These are phyloP conservation scores for Hirudinaria manillensis DNA, from an alignment of 2,888 invertebrate genomes.

Conservation along the genomic window DNA sequence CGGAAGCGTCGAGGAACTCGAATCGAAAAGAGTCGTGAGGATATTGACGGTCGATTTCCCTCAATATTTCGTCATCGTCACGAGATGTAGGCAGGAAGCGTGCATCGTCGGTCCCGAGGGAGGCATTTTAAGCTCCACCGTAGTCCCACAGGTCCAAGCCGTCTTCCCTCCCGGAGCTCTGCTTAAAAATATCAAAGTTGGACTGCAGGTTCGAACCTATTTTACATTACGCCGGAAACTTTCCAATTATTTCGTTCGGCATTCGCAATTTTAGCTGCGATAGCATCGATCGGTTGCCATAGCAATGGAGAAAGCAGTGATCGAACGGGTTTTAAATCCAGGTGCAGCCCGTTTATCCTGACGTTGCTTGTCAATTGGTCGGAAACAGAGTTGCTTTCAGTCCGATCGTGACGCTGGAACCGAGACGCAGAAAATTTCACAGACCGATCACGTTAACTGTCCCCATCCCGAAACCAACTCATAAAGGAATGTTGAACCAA, in stretches of 20 bases:
- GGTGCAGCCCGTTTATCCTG: conserved; percentile 97
- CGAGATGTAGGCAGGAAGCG: conserved; percentile 73
- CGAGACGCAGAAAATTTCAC: conserved; percentile 96
- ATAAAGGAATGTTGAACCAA: conserved; percentile 89
- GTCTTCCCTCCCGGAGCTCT: conserved; percentile 97
- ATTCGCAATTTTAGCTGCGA: background rate
- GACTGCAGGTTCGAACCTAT: conserved; percentile 81
- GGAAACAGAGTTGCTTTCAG: conserved; percentile 99
- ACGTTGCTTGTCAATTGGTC: conserved; percentile 87
- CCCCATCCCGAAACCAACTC: conserved; percentile 75
- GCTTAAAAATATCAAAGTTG: conserved; percentile 99
- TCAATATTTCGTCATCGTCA: conserved; percentile 95
- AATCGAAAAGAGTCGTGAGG: conserved; percentile 81
- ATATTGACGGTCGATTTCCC: conserved; percentile 98
- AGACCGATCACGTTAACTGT: conserved; percentile 98
- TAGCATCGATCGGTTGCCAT: too few species aligned
- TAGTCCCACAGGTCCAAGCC: conserved; percentile 97
- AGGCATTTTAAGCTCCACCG: conserved; percentile 95
- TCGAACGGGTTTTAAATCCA: conserved; percentile 55
- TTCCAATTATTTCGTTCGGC: background rate
- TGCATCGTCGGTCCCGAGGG: conserved; percentile 98
- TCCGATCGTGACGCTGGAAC: conserved; percentile 98
- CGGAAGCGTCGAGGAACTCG: conserved; percentile 66
- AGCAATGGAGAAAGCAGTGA: background rate
- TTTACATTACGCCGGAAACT: background rate